A percentile compares a stretch with the other conserved stretches of the same genome.
Evolutionary conservation across 64 coral and sea anemone species (phyloP).

Genomic region (Actinia tenebrosa): DNA sequence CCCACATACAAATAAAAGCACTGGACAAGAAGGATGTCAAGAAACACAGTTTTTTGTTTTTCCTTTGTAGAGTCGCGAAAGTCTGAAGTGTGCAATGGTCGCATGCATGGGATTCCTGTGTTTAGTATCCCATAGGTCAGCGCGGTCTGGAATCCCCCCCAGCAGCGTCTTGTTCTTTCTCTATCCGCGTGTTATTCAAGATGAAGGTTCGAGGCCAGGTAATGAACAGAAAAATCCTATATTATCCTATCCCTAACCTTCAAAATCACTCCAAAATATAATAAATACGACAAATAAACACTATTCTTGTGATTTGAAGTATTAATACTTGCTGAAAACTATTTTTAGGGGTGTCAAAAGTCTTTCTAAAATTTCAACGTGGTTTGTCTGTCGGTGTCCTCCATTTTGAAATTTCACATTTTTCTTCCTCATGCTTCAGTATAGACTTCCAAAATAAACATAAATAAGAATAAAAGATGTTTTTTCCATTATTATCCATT

Average conservation of each 20-base stretch:
- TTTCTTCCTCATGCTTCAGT: background rate
- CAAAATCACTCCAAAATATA: background rate
- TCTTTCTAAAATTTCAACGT: constrained; percentile 1
- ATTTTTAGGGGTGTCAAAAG: background rate
- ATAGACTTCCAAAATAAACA: background rate
- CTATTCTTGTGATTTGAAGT: background rate
- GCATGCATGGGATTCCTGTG: background rate
- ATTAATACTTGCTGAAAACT: background rate
- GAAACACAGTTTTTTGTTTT: no score
- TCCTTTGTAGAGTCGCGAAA: no score
- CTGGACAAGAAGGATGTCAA: no score
- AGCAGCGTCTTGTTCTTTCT: constrained; percentile 40
- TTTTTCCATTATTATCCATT: background rate
- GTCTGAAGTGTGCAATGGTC: no score
- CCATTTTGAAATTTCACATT: constrained; percentile 13
- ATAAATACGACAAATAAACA: background rate
- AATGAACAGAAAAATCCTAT: constrained; percentile 7
- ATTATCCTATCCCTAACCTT: background rate
- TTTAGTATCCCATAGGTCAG: constrained; percentile 12
- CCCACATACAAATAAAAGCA: no score
- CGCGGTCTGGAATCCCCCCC: constrained; percentile 56
- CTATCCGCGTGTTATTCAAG: constrained; percentile 82
- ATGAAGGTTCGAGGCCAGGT: constrained; percentile 92
- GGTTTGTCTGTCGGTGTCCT: background rate
- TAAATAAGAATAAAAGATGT: no score